These are phyloP conservation scores for Apamea anceps DNA, from an alignment of 2,888 invertebrate genomes.

Conservation along the genomic window DNA sequence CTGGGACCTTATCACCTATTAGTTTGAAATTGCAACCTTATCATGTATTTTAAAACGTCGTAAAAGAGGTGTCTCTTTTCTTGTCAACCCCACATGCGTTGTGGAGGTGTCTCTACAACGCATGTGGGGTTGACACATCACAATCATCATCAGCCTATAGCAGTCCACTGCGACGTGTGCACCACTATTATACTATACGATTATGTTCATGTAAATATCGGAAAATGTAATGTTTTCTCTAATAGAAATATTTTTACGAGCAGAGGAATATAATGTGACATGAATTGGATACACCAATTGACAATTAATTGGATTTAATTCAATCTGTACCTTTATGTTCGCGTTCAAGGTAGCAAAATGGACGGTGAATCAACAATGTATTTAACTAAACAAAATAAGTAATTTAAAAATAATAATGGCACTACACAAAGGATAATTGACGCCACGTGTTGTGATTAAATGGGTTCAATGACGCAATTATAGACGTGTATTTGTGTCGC, in stretches of 20 bases:
- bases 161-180: background rate
- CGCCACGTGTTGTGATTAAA: background rate
- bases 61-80: too few species aligned
- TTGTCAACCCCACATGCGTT: too few species aligned
- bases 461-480: background rate
- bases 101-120: background rate
- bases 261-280: background rate
- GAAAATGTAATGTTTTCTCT: conserved; percentile 12
- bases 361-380: background rate
- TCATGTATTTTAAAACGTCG: background rate
- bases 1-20: background rate
- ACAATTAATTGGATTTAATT: background rate
- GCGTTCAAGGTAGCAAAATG: conserved; percentile 8
- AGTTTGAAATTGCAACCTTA: background rate
- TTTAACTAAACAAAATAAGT: background rate
- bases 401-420: conserved; percentile 15
- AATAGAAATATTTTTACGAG: conserved; percentile 9
- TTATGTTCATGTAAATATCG: conserved; percentile 8
- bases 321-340: conserved; percentile 3
- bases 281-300: conserved; percentile 1
- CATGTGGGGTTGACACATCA: background rate
- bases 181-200: background rate
- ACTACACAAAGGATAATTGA: conserved; percentile 25
- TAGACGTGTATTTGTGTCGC: background rate
- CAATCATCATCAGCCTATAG: too few species aligned